phyloP scores from a whole-genome alignment of 2,113 vertebrate species.

The Toxotes jaculatrix region DNA sequence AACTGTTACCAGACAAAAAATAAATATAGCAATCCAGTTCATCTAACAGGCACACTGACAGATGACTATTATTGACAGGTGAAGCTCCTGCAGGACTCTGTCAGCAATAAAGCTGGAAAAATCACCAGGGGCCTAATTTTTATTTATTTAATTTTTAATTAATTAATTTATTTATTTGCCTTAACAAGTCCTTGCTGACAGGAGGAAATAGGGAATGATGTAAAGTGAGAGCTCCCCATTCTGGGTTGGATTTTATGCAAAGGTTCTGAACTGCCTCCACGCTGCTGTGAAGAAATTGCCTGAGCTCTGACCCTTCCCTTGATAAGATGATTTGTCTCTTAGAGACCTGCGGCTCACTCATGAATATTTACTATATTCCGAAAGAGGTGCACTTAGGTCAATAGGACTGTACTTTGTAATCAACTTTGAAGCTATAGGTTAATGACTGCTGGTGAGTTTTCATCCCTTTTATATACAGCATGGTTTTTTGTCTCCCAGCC shows the following conservation, averaged over 20 bases:
- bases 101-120: constrained; percentile 9
- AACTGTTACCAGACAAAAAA: neutral
- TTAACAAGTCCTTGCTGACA: constrained; percentile 44
- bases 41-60: constrained; percentile 17
- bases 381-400: constrained; percentile 45
- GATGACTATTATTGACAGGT: constrained; percentile 29
- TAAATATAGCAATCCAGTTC: neutral
- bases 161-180: neutral
- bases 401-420: constrained; percentile 56
- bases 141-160: no score
- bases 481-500: constrained; percentile 22
- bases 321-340: constrained; percentile 68
- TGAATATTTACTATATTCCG: constrained; percentile 73
- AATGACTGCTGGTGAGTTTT: constrained; percentile 48
- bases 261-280: constrained; percentile 34
- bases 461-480: no score
- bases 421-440: constrained; percentile 56
- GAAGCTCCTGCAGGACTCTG: constrained; percentile 16
- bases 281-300: constrained; percentile 43
- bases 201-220: constrained; percentile 48
- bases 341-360: constrained; percentile 42
- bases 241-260: constrained; percentile 41
- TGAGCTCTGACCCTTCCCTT: constrained; percentile 56
- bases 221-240: constrained; percentile 43
- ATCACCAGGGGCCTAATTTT: neutral